Base-by-base conservation (phyloP, 1,140 invertebrate genomes). In the Eriosoma lanigerum region DNA sequence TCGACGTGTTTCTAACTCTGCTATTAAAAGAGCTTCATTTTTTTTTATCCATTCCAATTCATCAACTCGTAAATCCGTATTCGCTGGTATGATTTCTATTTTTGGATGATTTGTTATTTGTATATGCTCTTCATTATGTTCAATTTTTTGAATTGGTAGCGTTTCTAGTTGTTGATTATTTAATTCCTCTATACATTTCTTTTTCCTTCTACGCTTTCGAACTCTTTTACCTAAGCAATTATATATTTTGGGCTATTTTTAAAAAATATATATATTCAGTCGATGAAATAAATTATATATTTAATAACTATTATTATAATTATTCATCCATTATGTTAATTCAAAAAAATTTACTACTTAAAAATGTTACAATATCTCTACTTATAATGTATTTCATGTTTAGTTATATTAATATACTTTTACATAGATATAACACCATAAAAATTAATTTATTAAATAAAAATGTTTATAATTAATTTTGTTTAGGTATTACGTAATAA, bases 151-250 rank as follows among this genome's bases (percentile, higher is more conserved):
- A 60, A 62, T 17, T 46, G 54, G 73, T 76, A 17, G 5, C 24
- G n/a, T 58, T 26, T 19, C 8, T 2, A 6, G 24, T 46, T 29
- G 56, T 38, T 38, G 50, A 38, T 3, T 26, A 3, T 38, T 44
- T 75, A 54, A 26, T 46, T 68, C 21, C 48, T 68, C 72, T 29
- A 38, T 38, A 29, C 1, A n/a, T 78, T 78, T 78, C 75, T 78
- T 78, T 78, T 78, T 78, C 19, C 38, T 78, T 24, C 75, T 78
- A 78, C 75, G 75, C 10, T 78, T 78, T 48, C 75, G 75, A 62
- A 78, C 24, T 78, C 56, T 78, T 78, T 78, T 78, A 78, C 75
- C 75, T 78, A 72, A 17, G 50, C 54, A 75, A 58, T 24, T 58
- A 44, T 52, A 52, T 26, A 29, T 12, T 72, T 50, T 70, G 46